Conservation (phyloP, 2,888 invertebrate species). For the Cremastobaeus sp. region DNA sequence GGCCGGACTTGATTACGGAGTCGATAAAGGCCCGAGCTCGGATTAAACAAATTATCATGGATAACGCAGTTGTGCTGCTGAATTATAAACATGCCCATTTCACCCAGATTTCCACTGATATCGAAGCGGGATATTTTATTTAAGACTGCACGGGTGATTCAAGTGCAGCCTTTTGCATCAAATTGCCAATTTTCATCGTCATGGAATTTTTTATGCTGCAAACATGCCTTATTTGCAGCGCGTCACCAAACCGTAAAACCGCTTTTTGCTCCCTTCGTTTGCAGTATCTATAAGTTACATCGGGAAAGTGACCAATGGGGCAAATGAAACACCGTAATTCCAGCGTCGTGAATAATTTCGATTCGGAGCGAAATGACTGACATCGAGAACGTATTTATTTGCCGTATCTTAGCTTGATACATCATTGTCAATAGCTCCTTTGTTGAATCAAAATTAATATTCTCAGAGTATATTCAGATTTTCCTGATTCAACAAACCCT, state of each 20-base stretch:
- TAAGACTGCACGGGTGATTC: conserved; percentile 1
- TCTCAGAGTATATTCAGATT: conserved; percentile 27
- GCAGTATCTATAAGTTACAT: no score
- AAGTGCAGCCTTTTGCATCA: conserved; percentile 9
- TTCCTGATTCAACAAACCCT: conserved; percentile 47
- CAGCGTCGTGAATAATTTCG: no score
- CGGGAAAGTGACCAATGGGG: no score
- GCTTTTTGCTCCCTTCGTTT: no score
- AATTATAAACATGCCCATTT: conserved; percentile 5
- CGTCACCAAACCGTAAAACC: conserved; percentile 3
- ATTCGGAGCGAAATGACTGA: neutral
- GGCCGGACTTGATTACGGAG: no score
- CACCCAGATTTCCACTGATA: neutral
- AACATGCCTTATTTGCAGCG: conserved; percentile 6
- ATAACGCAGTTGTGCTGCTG: neutral
- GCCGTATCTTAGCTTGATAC: no score
- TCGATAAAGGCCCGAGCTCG: no score
- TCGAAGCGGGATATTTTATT: conserved; percentile 10
- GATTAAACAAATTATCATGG: conserved; percentile 8
- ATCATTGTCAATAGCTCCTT: conserved; percentile 7
- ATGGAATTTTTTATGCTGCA: neutral
- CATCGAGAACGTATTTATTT: neutral
- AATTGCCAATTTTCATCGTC: conserved; percentile 2
- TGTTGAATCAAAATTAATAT: conserved; percentile 52
- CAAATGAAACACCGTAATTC: no score